These are phyloP conservation scores for Anguilla marmorata DNA, from an alignment of 2,797 vertebrate genomes.

Conservation along the genomic window DNA sequence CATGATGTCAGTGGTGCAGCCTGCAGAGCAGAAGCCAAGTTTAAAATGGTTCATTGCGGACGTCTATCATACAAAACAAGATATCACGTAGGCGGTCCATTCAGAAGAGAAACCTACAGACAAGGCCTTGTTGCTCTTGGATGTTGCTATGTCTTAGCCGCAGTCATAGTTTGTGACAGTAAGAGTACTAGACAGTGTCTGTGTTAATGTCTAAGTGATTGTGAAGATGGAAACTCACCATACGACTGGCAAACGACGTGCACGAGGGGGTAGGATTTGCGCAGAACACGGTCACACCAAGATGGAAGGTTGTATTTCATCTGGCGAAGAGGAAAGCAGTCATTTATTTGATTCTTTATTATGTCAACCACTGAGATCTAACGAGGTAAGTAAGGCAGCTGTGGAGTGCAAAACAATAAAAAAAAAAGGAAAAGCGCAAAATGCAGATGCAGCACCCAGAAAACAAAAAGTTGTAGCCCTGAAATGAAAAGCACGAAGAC, in stretches of 20 bases:
- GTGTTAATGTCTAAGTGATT: background rate
- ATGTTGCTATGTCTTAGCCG: background rate
- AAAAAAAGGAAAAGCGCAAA: background rate
- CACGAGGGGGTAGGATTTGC: conserved; percentile 93
- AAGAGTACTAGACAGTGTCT: background rate
- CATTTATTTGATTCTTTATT: background rate
- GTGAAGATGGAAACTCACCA: conserved; percentile 71
- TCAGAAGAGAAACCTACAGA: background rate
- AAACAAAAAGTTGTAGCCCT: background rate
- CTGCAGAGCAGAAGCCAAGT: conserved; percentile 60
- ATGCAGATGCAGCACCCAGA: background rate
- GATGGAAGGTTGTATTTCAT: conserved; percentile 97
- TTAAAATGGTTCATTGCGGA: background rate
- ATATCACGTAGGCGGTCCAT: background rate
- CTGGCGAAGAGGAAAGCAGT: conserved; percentile 63
- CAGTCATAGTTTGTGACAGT: background rate
- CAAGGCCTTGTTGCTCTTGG: background rate
- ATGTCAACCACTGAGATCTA: background rate
- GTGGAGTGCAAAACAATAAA: background rate
- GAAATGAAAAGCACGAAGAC: too few relatives aligned
- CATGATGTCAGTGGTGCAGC: conserved; percentile 91
- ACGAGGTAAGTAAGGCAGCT: background rate
- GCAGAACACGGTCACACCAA: conserved; percentile 95
- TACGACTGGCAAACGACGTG: conserved; percentile 95
- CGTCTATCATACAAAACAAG: background rate